Evolutionary conservation across 2,113 vertebrate species (phyloP).

Genomic region (Brachionichthys hirsutus): DNA sequence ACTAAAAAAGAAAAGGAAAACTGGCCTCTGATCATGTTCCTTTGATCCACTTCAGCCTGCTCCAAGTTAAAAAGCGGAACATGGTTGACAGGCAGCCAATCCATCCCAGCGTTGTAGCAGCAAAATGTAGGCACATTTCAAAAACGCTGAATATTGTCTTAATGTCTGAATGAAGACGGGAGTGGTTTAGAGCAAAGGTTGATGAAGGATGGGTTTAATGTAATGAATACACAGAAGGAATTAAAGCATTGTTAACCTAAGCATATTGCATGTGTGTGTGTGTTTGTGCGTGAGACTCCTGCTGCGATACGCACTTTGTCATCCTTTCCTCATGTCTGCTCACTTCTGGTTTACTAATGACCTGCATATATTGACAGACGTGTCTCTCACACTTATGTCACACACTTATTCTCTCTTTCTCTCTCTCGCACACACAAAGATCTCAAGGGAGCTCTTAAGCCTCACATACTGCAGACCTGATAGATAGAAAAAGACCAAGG

Average conservation of each 20-base stretch:
- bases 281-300: slow-evolving; percentile 13
- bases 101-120: not conserved
- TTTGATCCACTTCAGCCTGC: slow-evolving; percentile 22
- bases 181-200: not conserved
- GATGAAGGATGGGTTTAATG: not conserved
- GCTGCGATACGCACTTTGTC: slow-evolving; percentile 54
- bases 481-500: slow-evolving; percentile 53
- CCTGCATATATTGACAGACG: slow-evolving; percentile 55
- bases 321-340: slow-evolving; percentile 43
- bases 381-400: slow-evolving; percentile 28
- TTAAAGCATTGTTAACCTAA: not conserved
- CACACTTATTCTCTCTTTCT: slow-evolving; percentile 25
- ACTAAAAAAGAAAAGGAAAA: not conserved
- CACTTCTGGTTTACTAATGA: slow-evolving; percentile 61
- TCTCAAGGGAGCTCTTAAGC: slow-evolving; percentile 44
- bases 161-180: slow-evolving; percentile 1
- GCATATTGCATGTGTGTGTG: not conserved
- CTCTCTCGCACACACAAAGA: slow-evolving; percentile 16
- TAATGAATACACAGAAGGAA: not conserved
- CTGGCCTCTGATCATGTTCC: slow-evolving; percentile 4
- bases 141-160: slow-evolving; percentile 6
- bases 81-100: not conserved
- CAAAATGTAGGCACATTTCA: not conserved
- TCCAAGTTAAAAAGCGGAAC: slow-evolving; percentile 1
- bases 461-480: slow-evolving; percentile 50